Evolutionary conservation across 2,888 invertebrate genomes (phyloP), one percentile per base, ranked within the genome.

Genomic region (Brassicogethes aeneus): DNA sequence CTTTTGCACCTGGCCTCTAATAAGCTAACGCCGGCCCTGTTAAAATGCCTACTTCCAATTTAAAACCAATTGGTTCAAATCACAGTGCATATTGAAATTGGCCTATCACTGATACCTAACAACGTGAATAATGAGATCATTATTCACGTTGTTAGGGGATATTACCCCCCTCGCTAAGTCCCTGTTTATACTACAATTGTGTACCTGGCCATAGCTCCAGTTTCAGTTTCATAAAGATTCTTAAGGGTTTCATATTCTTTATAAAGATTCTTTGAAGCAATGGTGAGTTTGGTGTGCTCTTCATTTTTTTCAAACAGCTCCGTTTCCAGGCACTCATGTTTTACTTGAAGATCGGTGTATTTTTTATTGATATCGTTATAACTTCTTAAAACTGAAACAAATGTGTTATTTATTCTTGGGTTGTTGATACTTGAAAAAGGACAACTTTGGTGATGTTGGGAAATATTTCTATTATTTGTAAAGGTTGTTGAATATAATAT

Each of bases 231-330:
- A 62, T 83, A 82, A 65, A 81, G 79, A 60, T 79, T 79, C 62
- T 79, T 80, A 17, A 85, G 69, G 60, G 80, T 80, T 62, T 84
- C 83, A 65, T 85, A 85, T 61, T 85, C 85, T 44, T 74, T 74
- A 65, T 80, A 85, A 30, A 79, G 69, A 51, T 79, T 80, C 69
- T 84, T 83, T 5, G 85, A 84, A 35, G 82, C 85, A 59, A 66
- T 64, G 37, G 71, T 69, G 42, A 77, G 65, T 59, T 77, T 76
- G 43, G 71, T 67, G 42, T 82, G 71, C 56, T 82, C 79, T 14
- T 76, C 68, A 49, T 81, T 79, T 43, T 79, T 71, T 53, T 81
- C 80, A 2, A 71, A 69, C 2, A 81, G 67, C 62, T 81, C 77
- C 0, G 67, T 62, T 47, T 79, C 77, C 45, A 82, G 60, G 43